phyloP scores from a whole-genome alignment of 2,113 vertebrate genomes.

The Forbesichthys agassizii region DNA sequence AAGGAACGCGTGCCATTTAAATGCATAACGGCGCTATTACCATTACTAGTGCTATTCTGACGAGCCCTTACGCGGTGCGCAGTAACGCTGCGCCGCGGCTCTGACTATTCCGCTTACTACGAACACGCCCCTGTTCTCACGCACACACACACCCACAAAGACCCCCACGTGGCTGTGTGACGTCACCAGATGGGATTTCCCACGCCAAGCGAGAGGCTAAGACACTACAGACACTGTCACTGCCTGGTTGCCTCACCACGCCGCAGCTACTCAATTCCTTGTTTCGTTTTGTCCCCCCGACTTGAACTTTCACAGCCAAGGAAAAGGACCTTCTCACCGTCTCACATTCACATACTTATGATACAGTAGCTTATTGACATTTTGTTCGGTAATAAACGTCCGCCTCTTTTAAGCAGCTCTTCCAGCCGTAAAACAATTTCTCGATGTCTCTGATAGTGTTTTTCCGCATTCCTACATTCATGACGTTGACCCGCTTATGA shows the following conservation, averaged over 20 bases:
- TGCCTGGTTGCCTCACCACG: conserved; percentile 42
- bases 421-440: too few relatives aligned
- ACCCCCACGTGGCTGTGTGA: conserved; percentile 66
- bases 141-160: conserved; percentile 38
- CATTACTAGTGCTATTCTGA: background rate
- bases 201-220: conserved; percentile 57
- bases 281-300: conserved; percentile 13
- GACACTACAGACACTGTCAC: conserved; percentile 75
- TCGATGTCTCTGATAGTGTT: conserved; percentile 4
- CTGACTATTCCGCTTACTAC: conserved; percentile 32
- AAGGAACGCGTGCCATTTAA: background rate
- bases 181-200: conserved; percentile 75
- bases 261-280: conserved; percentile 24
- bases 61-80: conserved; percentile 24
- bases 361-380: too few relatives aligned
- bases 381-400: too few relatives aligned
- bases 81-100: conserved; percentile 9
- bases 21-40: background rate
- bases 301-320: conserved; percentile 53
- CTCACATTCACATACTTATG: background rate
- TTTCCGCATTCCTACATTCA: conserved; percentile 1
- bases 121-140: conserved; percentile 38
- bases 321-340: conserved; percentile 13
- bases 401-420: too few relatives aligned
- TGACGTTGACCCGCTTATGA: background rate